These are phyloP conservation scores for Pocota personata DNA, from an alignment of 2,888 invertebrate species.

Conservation along the genomic window DNA sequence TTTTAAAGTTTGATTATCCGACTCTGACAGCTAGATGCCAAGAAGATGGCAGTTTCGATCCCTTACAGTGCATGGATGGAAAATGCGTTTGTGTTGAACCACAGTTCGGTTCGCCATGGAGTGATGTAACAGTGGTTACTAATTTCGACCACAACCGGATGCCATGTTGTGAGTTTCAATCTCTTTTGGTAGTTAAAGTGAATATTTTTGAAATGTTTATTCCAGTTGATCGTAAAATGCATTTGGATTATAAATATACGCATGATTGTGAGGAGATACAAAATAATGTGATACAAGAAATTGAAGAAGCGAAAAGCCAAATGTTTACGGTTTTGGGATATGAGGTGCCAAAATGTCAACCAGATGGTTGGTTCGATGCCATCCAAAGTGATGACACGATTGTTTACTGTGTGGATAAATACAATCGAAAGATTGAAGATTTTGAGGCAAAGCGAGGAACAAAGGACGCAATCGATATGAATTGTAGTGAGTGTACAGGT, in stretches of 20 bases:
- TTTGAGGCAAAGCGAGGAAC: slow-evolving; percentile 83
- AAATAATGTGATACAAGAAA: slow-evolving; percentile 77
- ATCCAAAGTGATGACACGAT: slow-evolving; percentile 81
- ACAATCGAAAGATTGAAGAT: slow-evolving; percentile 84
- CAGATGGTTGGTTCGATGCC: slow-evolving; percentile 83
- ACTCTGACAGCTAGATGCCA: slow-evolving; percentile 85
- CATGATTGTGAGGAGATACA: slow-evolving; percentile 82
- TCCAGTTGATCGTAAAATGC: slow-evolving; percentile 81
- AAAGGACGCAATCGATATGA: slow-evolving; percentile 83
- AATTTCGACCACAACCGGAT: slow-evolving; percentile 80
- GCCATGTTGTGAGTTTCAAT: slow-evolving; percentile 83
- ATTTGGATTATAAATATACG: slow-evolving; percentile 80
- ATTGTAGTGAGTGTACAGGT: slow-evolving; percentile 85
- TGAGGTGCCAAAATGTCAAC: slow-evolving; percentile 83
- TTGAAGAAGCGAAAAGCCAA: slow-evolving; percentile 78
- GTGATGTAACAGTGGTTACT: slow-evolving; percentile 78
- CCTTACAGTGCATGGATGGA: slow-evolving; percentile 86
- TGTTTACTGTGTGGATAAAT: slow-evolving; percentile 85
- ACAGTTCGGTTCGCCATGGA: slow-evolving; percentile 83
- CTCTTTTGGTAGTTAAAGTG: background rate
- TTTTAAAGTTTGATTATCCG: slow-evolving; percentile 82
- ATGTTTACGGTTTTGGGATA: slow-evolving; percentile 79
- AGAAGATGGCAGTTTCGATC: slow-evolving; percentile 87
- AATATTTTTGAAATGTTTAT: slow-evolving; percentile 7
- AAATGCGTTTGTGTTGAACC: slow-evolving; percentile 86